A percentile compares a stretch with the other conserved stretches of the same genome.
Conservation (phyloP, 2,888 invertebrate genomes). For the Volucella bombylans region DNA sequence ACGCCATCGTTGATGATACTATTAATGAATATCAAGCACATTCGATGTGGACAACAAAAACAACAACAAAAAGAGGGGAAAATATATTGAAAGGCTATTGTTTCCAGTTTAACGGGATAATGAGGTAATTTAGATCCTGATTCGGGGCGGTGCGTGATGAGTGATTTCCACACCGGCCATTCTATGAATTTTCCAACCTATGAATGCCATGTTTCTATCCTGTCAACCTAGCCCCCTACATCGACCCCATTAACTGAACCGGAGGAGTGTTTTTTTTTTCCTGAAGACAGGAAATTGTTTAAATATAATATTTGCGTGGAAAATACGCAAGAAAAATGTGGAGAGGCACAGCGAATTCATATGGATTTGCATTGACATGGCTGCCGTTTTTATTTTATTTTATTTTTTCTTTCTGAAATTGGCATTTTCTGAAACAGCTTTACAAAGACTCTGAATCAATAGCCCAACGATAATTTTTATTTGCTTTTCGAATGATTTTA, state of each 20-base stretch:
- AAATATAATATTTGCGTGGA: conserved; percentile 29
- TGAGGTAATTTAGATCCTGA: conserved; percentile 65
- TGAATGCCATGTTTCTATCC: not conserved
- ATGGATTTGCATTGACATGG: too few species aligned
- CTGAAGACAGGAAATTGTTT: conserved; percentile 36
- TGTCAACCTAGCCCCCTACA: conserved; percentile 6
- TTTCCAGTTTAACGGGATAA: conserved; percentile 68
- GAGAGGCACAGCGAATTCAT: too few species aligned
- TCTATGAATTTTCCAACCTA: not conserved
- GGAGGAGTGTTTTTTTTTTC: conserved; percentile 43
- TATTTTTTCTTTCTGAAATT: too few species aligned
- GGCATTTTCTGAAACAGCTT: too few species aligned
- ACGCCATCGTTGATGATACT: conserved; percentile 55
- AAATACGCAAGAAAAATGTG: not conserved
- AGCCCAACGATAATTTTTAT: too few species aligned
- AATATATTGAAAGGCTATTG: conserved; percentile 64
- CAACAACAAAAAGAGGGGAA: conserved; percentile 16
- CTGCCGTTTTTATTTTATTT: too few species aligned
- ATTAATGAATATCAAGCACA: conserved; percentile 69
- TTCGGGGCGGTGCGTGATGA: not conserved
- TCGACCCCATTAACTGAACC: conserved; percentile 61
- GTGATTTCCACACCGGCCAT: not conserved
- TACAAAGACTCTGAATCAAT: too few species aligned
- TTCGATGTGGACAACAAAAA: conserved; percentile 7
- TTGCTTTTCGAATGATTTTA: too few species aligned